Evolutionary conservation across 2,888 invertebrate species (phyloP).

Genomic region (Chrysotoxum bicinctum): DNA sequence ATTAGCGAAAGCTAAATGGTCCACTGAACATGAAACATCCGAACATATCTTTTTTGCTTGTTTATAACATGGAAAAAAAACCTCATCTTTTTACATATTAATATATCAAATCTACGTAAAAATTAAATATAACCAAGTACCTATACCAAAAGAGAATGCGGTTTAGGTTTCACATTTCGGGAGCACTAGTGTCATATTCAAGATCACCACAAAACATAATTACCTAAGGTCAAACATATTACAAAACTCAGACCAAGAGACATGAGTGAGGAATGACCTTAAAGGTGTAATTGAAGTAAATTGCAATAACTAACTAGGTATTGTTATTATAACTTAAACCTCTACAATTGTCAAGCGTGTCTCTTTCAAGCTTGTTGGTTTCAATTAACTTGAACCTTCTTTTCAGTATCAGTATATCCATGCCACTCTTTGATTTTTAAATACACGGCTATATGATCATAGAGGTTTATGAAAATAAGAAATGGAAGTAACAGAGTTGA

Average conservation of each 20-base stretch:
- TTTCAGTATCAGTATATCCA: not conserved
- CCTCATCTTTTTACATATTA: not conserved
- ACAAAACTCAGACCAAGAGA: conserved; percentile 17
- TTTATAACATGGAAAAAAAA: not conserved
- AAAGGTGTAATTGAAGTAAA: conserved; percentile 50
- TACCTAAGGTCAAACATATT: conserved; percentile 58
- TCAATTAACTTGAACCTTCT: conserved; percentile 3
- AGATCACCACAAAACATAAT: conserved; percentile 49
- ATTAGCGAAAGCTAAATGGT: not conserved
- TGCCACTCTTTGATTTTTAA: not conserved
- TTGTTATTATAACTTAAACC: not conserved
- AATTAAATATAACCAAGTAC: too few relatives aligned
- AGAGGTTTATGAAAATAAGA: too few relatives aligned
- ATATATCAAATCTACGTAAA: not conserved
- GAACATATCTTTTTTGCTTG: not conserved
- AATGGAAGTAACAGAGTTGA: too few relatives aligned
- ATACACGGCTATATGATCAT: too few relatives aligned
- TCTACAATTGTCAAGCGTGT: conserved; percentile 1
- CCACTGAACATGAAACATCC: not conserved
- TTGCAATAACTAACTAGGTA: not conserved
- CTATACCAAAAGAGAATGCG: not conserved
- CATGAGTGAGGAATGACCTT: conserved; percentile 48
- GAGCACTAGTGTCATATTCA: conserved; percentile 58
- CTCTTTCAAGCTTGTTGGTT: not conserved
- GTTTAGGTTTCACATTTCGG: conserved; percentile 43